These are phyloP conservation scores for Agrotis puta DNA, from an alignment of 2,888 invertebrate genomes.

Conservation along the genomic window DNA sequence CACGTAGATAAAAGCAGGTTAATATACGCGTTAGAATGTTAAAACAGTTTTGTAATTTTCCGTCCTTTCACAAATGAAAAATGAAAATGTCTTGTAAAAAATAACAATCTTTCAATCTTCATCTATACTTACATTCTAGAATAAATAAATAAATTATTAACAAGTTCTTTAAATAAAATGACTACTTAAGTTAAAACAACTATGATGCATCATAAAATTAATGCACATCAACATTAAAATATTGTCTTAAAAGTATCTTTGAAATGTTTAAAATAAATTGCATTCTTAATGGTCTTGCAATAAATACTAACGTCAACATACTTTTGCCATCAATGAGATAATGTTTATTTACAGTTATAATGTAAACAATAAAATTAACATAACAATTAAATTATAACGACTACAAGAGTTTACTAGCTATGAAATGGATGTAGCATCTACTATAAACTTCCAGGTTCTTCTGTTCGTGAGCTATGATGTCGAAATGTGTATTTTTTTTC, in stretches of 20 bases:
- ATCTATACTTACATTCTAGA: background rate
- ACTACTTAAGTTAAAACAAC: background rate
- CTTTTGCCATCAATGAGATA: background rate
- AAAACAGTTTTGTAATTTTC: background rate
- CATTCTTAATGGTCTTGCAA: background rate
- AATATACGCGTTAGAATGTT: background rate
- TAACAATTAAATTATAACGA: background rate
- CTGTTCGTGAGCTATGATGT: too few species aligned
- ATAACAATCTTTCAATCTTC: background rate
- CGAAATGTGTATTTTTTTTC: too few species aligned
- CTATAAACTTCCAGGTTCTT: too few species aligned
- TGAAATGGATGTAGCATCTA: too few species aligned
- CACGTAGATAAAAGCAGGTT: background rate
- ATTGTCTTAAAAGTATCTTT: too few species aligned
- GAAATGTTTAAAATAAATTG: too few species aligned
- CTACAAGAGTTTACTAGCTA: background rate
- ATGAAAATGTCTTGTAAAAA: background rate
- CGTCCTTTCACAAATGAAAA: background rate
- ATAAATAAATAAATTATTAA: slow-evolving; percentile 7
- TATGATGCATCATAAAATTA: too few species aligned
- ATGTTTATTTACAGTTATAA: background rate
- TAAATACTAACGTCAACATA: slow-evolving; percentile 3
- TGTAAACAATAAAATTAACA: background rate
- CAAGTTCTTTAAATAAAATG: background rate
- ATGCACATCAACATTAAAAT: too few species aligned